Percentiles rank a stretch among this genome's conserved stretches.
These are phyloP conservation scores for Calcarius lapponicus DNA, from an alignment of 2,797 vertebrate species.

Conservation along the genomic window DNA sequence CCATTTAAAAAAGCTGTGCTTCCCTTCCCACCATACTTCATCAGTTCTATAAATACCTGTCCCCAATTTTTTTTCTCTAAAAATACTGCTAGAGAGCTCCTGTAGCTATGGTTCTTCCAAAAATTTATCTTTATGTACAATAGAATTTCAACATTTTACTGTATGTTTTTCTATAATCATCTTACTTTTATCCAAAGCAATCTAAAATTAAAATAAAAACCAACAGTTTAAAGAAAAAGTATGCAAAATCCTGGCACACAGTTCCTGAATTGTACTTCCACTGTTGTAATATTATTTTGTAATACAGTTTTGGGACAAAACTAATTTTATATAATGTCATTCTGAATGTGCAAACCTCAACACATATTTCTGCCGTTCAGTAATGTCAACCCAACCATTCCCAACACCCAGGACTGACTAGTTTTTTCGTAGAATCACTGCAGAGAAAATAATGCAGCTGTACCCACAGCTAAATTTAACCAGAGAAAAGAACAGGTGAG, in stretches of 20 bases:
- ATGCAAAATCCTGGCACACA: background rate
- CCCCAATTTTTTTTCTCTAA: slow-evolving; percentile 2
- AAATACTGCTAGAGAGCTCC: background rate
- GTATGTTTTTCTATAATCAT: background rate
- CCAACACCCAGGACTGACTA: background rate
- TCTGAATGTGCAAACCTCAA: background rate
- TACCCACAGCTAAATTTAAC: slow-evolving; percentile 42
- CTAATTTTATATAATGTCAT: background rate
- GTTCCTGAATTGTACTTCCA: background rate
- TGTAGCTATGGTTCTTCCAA: background rate
- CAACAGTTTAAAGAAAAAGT: background rate
- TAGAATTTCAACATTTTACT: background rate
- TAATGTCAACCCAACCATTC: background rate
- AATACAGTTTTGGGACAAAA: background rate
- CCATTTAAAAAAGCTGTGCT: background rate
- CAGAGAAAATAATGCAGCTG: background rate
- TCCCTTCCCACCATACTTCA: background rate
- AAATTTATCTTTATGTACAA: background rate
- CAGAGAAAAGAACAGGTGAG: slow-evolving; percentile 39
- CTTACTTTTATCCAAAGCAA: background rate
- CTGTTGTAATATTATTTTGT: background rate
- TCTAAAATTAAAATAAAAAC: background rate
- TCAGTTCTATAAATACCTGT: slow-evolving; percentile 7
- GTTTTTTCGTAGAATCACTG: background rate
- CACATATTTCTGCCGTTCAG: background rate